Conservation (phyloP, 2,113 vertebrate genomes). For the Gasterosteus nipponicus region DNA sequence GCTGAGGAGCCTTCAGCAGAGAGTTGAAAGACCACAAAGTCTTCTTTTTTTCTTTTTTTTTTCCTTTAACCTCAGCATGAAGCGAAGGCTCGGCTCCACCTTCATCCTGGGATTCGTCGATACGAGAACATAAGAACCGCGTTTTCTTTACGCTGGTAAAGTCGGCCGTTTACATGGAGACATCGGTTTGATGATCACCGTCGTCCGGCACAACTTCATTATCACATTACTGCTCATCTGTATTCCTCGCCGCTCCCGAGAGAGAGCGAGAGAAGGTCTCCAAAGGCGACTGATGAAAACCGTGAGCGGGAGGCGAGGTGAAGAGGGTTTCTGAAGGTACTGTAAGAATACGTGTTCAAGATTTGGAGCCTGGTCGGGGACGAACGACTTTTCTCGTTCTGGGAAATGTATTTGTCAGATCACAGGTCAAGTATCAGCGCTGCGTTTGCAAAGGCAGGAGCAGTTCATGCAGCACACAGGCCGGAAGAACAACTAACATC, state of each 20-base stretch:
- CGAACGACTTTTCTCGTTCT: no score
- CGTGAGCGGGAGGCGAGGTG: constrained; percentile 7
- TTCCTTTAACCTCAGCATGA: constrained; percentile 4
- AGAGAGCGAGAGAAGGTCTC: constrained; percentile 43
- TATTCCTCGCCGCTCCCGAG: constrained; percentile 41
- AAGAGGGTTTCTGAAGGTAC: constrained; percentile 30
- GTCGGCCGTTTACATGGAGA: no score
- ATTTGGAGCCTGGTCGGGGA: no score
- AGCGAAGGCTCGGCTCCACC: constrained; percentile 13
- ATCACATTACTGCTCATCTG: constrained; percentile 51
- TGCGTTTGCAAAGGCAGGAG: no score
- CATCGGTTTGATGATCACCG: no score
- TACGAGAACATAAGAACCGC: no score
- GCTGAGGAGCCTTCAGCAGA: constrained; percentile 27
- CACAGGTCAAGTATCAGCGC: no score
- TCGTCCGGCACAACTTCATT: constrained; percentile 41
- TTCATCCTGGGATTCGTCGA: not conserved
- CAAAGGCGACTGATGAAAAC: constrained; percentile 61
- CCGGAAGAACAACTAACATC: no score
- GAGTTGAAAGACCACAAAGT: constrained; percentile 33
- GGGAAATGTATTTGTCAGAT: no score
- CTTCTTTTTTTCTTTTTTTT: constrained; percentile 25
- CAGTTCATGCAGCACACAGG: no score
- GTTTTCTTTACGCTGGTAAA: no score
- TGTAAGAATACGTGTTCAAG: no score